Evolutionary conservation across 2,113 vertebrate genomes (phyloP).

Genomic region (Carlito syrichta): DNA sequence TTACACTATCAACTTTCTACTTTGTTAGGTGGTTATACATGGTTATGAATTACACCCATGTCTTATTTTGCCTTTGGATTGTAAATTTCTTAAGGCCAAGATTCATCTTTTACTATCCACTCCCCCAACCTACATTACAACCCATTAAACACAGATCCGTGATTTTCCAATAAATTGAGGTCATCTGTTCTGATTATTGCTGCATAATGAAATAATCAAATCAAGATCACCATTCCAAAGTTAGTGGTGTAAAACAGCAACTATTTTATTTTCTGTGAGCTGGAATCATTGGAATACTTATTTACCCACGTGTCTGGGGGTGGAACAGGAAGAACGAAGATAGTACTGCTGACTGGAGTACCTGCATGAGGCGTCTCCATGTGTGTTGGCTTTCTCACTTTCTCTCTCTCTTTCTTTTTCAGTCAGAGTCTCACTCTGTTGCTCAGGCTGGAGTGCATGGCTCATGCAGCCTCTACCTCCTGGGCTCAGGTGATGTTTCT

Average conservation of each 20-base stretch:
- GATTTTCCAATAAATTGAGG: neutral
- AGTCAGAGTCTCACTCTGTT: too few species aligned
- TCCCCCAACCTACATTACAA: neutral
- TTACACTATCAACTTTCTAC: neutral
- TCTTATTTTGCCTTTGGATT: neutral
- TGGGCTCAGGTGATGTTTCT: too few species aligned
- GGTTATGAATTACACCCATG: neutral
- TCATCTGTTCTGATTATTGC: neutral
- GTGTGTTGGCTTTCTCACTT: neutral
- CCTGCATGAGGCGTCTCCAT: neutral
- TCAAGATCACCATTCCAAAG: neutral
- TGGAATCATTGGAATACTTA: neutral
- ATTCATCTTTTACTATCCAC: neutral
- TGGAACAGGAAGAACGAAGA: neutral
- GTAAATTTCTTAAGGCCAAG: neutral
- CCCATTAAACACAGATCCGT: neutral
- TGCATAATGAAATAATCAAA: neutral
- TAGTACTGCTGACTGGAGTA: neutral
- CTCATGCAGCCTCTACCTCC: too few species aligned
- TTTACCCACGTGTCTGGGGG: neutral
- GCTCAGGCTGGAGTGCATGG: too few species aligned
- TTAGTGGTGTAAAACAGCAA: neutral
- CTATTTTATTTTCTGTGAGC: neutral
- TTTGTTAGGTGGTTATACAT: neutral
- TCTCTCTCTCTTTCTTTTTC: too few species aligned